These are phyloP conservation scores for Sarcoramphus papa DNA, from an alignment of 2,797 vertebrate species.

Conservation along the genomic window DNA sequence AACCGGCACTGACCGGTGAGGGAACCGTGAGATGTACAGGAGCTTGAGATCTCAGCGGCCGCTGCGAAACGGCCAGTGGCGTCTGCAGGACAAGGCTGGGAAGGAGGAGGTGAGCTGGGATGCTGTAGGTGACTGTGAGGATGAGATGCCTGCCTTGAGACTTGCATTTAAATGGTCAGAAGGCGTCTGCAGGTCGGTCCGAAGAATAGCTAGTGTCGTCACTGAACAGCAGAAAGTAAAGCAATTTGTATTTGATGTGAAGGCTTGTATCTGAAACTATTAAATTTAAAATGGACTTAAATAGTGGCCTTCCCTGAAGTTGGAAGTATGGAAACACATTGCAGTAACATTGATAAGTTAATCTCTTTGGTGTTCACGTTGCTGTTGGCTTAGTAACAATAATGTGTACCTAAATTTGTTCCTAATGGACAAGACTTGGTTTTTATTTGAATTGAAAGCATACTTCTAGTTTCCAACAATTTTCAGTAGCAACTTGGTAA, in stretches of 20 bases:
- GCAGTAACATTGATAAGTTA: not conserved
- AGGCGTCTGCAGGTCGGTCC: not conserved
- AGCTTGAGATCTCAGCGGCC: constrained; percentile 4
- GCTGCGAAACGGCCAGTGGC: not conserved
- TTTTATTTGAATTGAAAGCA: not conserved
- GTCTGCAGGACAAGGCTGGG: not conserved
- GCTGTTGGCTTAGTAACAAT: not conserved
- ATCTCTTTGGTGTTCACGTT: not conserved
- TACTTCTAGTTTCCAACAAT: not conserved
- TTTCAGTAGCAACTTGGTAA: not conserved
- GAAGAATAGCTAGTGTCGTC: not conserved
- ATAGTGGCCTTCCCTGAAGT: not conserved
- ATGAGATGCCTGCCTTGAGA: not conserved
- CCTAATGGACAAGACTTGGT: not conserved
- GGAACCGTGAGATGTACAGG: not conserved
- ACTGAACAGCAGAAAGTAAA: not conserved
- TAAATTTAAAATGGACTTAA: not conserved
- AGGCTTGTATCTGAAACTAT: not conserved
- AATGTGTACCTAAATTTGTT: not conserved
- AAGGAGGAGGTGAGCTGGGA: not conserved
- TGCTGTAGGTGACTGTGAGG: not conserved
- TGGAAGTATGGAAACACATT: not conserved
- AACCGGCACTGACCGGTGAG: not conserved
- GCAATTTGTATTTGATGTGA: not conserved
- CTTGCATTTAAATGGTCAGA: not conserved